phyloP scores from a whole-genome alignment of 2,888 invertebrate species.

The Hetaerina titia region DNA sequence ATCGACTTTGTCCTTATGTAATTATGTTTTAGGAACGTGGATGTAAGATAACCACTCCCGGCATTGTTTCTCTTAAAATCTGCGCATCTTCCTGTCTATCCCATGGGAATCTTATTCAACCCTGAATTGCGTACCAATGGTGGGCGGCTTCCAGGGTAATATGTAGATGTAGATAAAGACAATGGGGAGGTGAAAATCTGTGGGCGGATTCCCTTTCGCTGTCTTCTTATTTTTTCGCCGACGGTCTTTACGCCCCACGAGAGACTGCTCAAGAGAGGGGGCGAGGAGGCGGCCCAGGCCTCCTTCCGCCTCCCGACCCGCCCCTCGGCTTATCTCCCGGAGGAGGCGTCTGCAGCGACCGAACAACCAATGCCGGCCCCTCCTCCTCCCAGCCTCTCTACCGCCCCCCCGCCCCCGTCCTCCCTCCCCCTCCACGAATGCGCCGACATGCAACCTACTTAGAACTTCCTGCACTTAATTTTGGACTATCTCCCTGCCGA shows the following conservation, averaged over 20 bases:
- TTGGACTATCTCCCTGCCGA: conserved; percentile 33
- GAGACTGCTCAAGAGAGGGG: not conserved
- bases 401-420: not conserved
- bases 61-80: too few species aligned
- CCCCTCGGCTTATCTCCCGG: not conserved
- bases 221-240: not conserved
- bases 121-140: too few species aligned
- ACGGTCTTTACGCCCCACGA: not conserved
- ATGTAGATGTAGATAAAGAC: not conserved
- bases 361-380: too few species aligned
- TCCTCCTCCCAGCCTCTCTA: too few species aligned
- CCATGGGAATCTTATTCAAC: too few species aligned
- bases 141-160: too few species aligned
- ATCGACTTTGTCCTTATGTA: too few species aligned
- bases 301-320: too few species aligned
- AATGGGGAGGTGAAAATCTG: not conserved
- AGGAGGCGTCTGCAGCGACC: not conserved
- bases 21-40: too few species aligned
- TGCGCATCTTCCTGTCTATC: too few species aligned
- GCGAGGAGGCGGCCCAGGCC: not conserved
- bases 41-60: too few species aligned
- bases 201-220: not conserved
- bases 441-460: conserved; percentile 61
- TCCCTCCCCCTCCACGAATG: not conserved
- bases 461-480: conserved; percentile 52